Base-by-base conservation (phyloP, 2,113 vertebrate genomes). In the Cisticola juncidis region DNA sequence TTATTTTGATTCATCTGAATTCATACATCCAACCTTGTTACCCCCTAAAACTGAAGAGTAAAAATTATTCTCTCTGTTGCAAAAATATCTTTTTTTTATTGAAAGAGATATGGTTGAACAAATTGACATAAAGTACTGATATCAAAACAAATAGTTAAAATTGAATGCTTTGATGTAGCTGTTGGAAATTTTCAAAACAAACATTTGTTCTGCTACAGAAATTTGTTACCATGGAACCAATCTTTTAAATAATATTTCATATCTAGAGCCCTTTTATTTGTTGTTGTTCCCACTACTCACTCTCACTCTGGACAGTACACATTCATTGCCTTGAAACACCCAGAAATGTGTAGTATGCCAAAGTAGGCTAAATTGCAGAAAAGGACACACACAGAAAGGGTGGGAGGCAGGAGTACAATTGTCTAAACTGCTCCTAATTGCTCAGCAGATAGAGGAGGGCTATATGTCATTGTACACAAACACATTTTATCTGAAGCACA, bases 371-470 rank as follows among this genome's bases (percentile, higher is more conserved):
- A 78, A 82, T 14, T 56, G 54, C 58, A 82, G 74, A 48, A 88
- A 81, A 92, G 23, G 33, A 28, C 40, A 51, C 53, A 60, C 18
- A 35, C 11, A 45, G 35, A 17, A 80, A 31, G 28, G 50, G 54
- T 47, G 51, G 38, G 71, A 95, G 35, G 35, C 51, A 61, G 42
- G 50, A 92, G 26, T 35, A 23, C 25, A 18, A 38, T 48, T 77
- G 64, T 72, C 80, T 92, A 92, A 97, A 97, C 95, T 92, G 90
- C 73, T 97, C 82, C 94, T 98, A 98, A 98, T 98, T 98, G 97
- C 88, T 92, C 88, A 85, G 89, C 96, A 97, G 95, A 96, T 66
- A 95, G 72, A 95, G 90, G 33, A 81, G 91, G 93, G 62, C n/a
- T 91, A 56, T 93, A 82, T 93, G 90, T 95, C 97, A 69, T 61